These are phyloP conservation scores for Rachycentron canadum DNA, from an alignment of 2,797 vertebrate genomes.

Conservation along the genomic window DNA sequence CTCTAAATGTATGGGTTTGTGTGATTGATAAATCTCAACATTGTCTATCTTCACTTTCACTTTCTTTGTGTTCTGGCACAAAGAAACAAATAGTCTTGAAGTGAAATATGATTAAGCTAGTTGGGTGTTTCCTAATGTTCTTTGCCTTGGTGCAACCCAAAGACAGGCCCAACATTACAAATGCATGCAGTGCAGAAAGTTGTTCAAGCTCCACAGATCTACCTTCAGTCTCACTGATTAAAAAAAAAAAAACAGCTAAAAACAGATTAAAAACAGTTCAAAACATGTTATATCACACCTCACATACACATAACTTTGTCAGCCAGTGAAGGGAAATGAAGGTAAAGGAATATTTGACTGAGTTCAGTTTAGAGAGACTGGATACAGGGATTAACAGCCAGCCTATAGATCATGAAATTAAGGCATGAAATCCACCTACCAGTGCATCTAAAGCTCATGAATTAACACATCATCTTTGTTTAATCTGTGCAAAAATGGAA, in stretches of 20 bases:
- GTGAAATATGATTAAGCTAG: conserved; percentile 13
- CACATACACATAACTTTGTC: not conserved
- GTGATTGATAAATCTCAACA: not conserved
- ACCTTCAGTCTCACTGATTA: not conserved
- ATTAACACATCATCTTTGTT: not conserved
- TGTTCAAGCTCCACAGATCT: conserved; percentile 13
- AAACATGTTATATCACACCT: not conserved
- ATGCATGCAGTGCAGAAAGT: conserved; percentile 22
- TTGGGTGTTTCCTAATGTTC: not conserved
- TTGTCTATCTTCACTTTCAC: not conserved
- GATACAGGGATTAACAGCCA: not conserved
- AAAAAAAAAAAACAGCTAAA: no score
- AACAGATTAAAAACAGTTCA: no score
- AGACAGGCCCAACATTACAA: conserved; percentile 3
- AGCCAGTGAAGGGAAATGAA: not conserved
- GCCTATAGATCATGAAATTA: no score
- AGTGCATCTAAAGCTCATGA: not conserved
- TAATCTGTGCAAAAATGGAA: not conserved
- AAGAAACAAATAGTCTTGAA: not conserved
- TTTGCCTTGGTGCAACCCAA: not conserved
- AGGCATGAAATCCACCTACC: not conserved
- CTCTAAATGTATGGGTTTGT: not conserved
- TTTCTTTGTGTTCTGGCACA: not conserved
- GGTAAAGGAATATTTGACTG: not conserved
- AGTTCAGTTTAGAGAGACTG: not conserved